These are phyloP conservation scores for Lota lota DNA, from an alignment of 2,113 vertebrate species.

Conservation along the genomic window DNA sequence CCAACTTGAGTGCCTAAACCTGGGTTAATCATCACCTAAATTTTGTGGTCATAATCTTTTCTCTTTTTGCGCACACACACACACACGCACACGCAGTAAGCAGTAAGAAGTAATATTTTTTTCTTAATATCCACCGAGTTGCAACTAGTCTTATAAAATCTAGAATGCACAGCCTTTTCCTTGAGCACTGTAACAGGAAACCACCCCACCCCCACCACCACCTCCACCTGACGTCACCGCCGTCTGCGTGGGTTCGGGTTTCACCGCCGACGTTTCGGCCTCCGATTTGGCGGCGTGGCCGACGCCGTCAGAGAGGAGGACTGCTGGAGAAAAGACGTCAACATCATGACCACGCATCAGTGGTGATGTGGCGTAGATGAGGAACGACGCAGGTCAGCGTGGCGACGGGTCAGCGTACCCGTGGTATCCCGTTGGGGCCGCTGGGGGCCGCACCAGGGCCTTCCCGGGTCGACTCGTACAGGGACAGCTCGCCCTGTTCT, in stretches of 20 bases:
- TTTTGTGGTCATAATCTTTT: no score
- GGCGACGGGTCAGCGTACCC: no score
- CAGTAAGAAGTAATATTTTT: no score
- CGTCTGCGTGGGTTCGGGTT: slow-evolving; percentile 58
- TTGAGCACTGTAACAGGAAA: not conserved
- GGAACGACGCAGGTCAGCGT: not conserved
- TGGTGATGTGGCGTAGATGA: not conserved
- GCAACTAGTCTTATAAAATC: no score
- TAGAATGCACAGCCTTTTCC: no score
- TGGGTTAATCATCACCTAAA: no score
- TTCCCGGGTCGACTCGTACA: slow-evolving; percentile 92
- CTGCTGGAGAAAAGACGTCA: slow-evolving; percentile 35
- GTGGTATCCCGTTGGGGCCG: slow-evolving; percentile 94
- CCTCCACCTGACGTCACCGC: slow-evolving; percentile 55
- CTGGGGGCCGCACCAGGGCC: slow-evolving; percentile 85
- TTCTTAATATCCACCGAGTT: no score
- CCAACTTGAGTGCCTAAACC: no score
- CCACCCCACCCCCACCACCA: no score
- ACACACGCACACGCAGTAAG: no score
- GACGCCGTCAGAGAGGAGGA: slow-evolving; percentile 40
- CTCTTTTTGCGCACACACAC: no score
- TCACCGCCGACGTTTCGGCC: slow-evolving; percentile 57
- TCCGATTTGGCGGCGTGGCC: slow-evolving; percentile 58
- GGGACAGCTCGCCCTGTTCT: slow-evolving; percentile 97
- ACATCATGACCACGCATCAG: not conserved